Evolutionary conservation across 2,113 vertebrate genomes (phyloP), one percentile per base, ranked within the genome.

Genomic region (Hippoglossus stenolepis): DNA sequence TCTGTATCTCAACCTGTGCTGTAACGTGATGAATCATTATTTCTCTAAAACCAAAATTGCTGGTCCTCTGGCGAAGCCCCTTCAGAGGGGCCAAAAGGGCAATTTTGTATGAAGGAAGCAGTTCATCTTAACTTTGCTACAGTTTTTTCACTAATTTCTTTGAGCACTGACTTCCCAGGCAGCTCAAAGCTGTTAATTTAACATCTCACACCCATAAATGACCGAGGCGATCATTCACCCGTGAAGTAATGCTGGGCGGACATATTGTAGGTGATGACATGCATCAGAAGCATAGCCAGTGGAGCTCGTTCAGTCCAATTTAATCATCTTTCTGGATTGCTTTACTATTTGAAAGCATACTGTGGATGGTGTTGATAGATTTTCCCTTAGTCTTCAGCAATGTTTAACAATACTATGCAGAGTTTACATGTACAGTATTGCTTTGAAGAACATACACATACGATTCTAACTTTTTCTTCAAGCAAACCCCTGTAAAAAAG

Each of bases 201-300:
- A 86, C 80, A 88, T 70, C 82, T 91, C 81, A 87, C 80, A 82
- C 73, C 77, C 81, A 79, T 56, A 80, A 90, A 81, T 77, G 84
- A 84, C 84, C 65, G 76, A 75, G 82, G 60, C 9, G 60, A 84
- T 89, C 76, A 75, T 38, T 88, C 79, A 83, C 58, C 72, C 51
- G 12, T 86, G 80, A 86, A 81, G 68, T 84, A 79, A 76, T 72
- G 76, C 76, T 54, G 73, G 54, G 67, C 40, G 77, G 53, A 83
- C 57, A 26, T 28, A 21, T 60, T 79, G 77, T 80, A 83, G 86
- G 82, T 38, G 28, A 77, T 84, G 87, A 93, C 77, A 92, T 85
- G 59, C 54, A 51, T 78, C 24, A 72, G 58, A 82, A 69, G 60
- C 24, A 15, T 47, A 67, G 81, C 85, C 89, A 88, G 9, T 60